phyloP scores from a whole-genome alignment of 2,888 invertebrate genomes.

The Falcaria lacertinaria region DNA sequence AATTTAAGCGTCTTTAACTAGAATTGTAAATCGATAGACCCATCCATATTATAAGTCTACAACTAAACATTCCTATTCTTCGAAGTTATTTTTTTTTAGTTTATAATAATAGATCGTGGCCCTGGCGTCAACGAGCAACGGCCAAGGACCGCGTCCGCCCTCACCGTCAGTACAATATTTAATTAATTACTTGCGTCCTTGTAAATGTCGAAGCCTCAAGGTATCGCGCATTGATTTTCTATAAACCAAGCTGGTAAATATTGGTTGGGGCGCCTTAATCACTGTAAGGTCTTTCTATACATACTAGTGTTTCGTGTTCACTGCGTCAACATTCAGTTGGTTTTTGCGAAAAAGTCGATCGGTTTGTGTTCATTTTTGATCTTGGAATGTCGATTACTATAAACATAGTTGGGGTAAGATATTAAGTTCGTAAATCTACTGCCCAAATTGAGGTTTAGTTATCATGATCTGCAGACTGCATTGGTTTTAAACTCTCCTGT shows the following conservation, averaged over 20 bases:
- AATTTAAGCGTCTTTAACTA: no score
- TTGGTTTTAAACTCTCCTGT: background rate
- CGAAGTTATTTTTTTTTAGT: background rate
- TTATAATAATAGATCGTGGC: background rate
- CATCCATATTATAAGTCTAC: no score
- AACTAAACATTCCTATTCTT: no score
- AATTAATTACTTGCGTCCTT: background rate
- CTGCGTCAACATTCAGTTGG: background rate
- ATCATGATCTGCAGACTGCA: no score
- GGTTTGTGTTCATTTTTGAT: no score
- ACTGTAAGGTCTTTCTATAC: conserved; percentile 18
- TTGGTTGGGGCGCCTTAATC: conserved; percentile 25
- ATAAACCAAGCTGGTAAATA: conserved; percentile 48
- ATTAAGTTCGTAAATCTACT: no score
- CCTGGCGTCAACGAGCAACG: background rate
- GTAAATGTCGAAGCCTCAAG: conserved; percentile 9
- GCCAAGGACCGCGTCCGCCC: background rate
- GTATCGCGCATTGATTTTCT: conserved; percentile 57
- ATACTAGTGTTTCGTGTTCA: conserved; percentile 4
- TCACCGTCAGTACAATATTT: background rate
- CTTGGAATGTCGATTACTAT: no score
- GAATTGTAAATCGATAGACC: no score
- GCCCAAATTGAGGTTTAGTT: no score
- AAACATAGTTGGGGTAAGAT: no score
- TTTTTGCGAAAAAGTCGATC: no score